Conservation (phyloP, 2,797 vertebrate genomes). For the Cyprinodon diabolis region DNA sequence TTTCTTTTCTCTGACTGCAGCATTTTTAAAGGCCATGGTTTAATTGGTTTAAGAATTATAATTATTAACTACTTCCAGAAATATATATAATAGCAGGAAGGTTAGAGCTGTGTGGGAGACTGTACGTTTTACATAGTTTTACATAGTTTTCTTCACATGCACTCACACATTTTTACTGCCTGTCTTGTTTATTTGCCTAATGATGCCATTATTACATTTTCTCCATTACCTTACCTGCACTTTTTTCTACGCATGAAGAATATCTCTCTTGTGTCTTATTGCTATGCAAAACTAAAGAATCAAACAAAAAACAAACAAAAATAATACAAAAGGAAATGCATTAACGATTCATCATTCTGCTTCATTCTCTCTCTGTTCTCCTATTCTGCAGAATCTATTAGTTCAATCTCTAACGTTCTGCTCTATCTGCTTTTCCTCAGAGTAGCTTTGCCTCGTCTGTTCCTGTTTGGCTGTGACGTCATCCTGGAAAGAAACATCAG, state of each 20-base stretch:
- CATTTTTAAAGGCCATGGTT: constrained; percentile 25
- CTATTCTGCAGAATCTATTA: too few relatives aligned
- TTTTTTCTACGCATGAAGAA: constrained; percentile 14
- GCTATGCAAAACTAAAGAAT: constrained; percentile 23
- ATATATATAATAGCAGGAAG: constrained; percentile 22
- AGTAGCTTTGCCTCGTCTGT: too few relatives aligned
- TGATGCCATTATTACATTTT: constrained; percentile 17
- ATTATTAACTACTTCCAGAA: constrained; percentile 38
- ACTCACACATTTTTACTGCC: not conserved
- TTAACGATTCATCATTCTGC: too few relatives aligned
- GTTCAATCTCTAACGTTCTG: too few relatives aligned
- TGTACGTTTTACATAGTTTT: constrained; percentile 18
- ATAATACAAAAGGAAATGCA: not conserved
- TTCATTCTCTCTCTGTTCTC: too few relatives aligned
- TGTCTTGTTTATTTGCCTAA: constrained; percentile 31
- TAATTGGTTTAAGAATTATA: not conserved
- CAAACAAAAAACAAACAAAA: constrained; percentile 12
- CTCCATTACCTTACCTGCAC: constrained; percentile 32
- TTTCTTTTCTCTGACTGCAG: constrained; percentile 31
- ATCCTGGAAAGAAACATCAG: too few relatives aligned
- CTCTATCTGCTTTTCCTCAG: too few relatives aligned
- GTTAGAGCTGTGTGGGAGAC: constrained; percentile 28
- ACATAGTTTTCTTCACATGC: constrained; percentile 21
- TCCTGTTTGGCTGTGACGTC: too few relatives aligned
- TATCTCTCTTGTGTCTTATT: constrained; percentile 28